A percentile compares a stretch with the other conserved stretches of the same genome.
Conservation (phyloP, 1,140 invertebrate genomes). For the Physella acuta region DNA sequence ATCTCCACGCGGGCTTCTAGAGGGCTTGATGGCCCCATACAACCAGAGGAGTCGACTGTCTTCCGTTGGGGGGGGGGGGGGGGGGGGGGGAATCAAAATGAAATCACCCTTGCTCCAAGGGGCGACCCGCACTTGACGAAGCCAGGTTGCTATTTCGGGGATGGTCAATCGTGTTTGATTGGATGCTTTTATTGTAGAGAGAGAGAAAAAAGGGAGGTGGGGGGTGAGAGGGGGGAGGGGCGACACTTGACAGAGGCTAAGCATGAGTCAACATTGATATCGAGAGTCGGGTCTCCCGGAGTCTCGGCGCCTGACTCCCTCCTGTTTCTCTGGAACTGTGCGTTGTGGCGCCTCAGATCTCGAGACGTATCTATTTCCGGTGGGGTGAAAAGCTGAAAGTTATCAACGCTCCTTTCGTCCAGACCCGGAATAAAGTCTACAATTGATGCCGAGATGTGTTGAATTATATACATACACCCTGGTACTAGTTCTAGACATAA, state of each 20-base stretch:
- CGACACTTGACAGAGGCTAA: background rate
- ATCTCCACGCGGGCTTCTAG: background rate
- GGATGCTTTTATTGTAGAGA: background rate
- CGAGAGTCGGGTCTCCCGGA: too few species aligned
- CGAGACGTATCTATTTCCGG: too few species aligned
- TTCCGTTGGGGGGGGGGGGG: background rate
- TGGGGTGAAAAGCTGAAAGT: too few species aligned
- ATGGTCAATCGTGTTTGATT: slow-evolving; percentile 14
- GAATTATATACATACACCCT: too few species aligned
- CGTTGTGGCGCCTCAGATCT: too few species aligned
- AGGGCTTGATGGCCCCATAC: background rate
- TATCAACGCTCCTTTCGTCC: too few species aligned
- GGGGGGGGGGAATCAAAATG: background rate
- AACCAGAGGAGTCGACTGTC: background rate
- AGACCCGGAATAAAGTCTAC: too few species aligned
- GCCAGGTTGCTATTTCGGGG: background rate
- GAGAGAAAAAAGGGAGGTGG: background rate
- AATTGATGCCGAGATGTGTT: too few species aligned
- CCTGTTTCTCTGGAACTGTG: too few species aligned
- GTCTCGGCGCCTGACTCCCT: too few species aligned
- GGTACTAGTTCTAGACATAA: too few species aligned
- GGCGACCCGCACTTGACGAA: background rate
- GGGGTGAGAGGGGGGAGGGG: background rate
- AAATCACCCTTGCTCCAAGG: slow-evolving; percentile 8
- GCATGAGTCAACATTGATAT: background rate